Percentiles rank a stretch among this genome's conserved stretches.
These are phyloP conservation scores for Calameuta pallipes DNA, from an alignment of 2,888 invertebrate genomes.

Conservation along the genomic window DNA sequence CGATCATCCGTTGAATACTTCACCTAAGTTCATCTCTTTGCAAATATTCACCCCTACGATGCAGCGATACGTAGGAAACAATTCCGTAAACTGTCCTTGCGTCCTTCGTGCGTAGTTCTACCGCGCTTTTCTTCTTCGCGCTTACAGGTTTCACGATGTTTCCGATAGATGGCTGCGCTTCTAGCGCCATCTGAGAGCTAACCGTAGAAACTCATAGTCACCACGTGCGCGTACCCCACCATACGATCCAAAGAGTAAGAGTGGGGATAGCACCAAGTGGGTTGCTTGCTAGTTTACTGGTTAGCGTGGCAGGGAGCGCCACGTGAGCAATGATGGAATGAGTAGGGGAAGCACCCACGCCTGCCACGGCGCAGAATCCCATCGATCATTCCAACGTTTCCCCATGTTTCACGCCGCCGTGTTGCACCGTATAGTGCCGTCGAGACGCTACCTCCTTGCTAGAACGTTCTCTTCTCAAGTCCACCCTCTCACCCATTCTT, in stretches of 20 bases:
- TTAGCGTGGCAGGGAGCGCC: conserved; percentile 26
- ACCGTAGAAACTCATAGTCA: conserved; percentile 35
- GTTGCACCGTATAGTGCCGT: conserved; percentile 50
- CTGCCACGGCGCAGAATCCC: conserved; percentile 64
- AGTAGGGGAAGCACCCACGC: conserved; percentile 57
- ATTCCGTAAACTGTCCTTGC: not conserved
- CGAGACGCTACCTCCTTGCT: conserved; percentile 11
- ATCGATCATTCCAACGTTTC: conserved; percentile 65
- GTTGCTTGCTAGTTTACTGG: not conserved
- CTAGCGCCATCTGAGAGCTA: conserved; percentile 49
- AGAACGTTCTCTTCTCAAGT: conserved; percentile 30
- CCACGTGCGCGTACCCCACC: conserved; percentile 51
- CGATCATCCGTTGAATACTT: not conserved
- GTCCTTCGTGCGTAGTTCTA: not conserved
- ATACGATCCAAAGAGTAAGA: conserved; percentile 14
- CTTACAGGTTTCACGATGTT: conserved; percentile 40
- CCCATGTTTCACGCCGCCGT: conserved; percentile 60
- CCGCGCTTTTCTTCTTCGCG: not conserved
- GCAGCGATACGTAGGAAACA: not conserved
- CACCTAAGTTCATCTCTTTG: not conserved
- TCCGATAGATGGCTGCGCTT: conserved; percentile 41
- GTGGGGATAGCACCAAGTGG: conserved; percentile 18
- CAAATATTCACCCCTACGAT: not conserved
- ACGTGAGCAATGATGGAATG: conserved; percentile 10
- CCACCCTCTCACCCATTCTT: conserved; percentile 32